Conservation (phyloP, 1,140 invertebrate species). For the Odontomachus brunneus region DNA sequence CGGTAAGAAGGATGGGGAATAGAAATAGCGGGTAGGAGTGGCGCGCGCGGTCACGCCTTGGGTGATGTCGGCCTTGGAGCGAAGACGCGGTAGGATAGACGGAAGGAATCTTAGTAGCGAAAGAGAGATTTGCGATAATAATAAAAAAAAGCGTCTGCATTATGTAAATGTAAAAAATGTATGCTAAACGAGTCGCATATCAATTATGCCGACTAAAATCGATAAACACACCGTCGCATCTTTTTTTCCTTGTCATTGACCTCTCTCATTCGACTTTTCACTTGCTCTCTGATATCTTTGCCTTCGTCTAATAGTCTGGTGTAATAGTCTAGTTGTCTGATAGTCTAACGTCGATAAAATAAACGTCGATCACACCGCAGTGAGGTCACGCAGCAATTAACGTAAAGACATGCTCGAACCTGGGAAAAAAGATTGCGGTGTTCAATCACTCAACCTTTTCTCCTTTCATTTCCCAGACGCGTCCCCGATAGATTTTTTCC, state of each 20-base stretch:
- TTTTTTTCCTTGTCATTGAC: slow-evolving; percentile 35
- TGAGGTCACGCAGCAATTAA: no score
- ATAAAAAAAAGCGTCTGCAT: slow-evolving; percentile 80
- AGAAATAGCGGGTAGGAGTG: not conserved
- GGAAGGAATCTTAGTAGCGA: slow-evolving; percentile 50
- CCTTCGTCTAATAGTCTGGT: not conserved
- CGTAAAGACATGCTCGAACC: no score
- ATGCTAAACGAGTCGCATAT: slow-evolving; percentile 71
- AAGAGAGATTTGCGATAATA: slow-evolving; percentile 69
- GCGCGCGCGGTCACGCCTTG: slow-evolving; percentile 4
- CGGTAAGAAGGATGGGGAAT: not conserved
- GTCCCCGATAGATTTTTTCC: no score
- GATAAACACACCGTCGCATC: slow-evolving; percentile 61
- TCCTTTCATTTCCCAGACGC: no score
- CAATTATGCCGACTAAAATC: slow-evolving; percentile 74
- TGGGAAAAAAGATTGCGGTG: no score
- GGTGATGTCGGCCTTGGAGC: no score
- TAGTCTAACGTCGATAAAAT: no score
- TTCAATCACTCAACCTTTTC: no score
- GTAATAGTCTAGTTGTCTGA: no score
- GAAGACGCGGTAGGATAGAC: slow-evolving; percentile 49
- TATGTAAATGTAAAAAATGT: slow-evolving; percentile 80
- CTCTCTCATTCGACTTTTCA: not conserved
- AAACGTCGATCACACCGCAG: no score
- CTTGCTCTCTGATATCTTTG: not conserved